Evolutionary conservation across 2,888 invertebrate genomes (phyloP).

Genomic region (Heliconius hortense): DNA sequence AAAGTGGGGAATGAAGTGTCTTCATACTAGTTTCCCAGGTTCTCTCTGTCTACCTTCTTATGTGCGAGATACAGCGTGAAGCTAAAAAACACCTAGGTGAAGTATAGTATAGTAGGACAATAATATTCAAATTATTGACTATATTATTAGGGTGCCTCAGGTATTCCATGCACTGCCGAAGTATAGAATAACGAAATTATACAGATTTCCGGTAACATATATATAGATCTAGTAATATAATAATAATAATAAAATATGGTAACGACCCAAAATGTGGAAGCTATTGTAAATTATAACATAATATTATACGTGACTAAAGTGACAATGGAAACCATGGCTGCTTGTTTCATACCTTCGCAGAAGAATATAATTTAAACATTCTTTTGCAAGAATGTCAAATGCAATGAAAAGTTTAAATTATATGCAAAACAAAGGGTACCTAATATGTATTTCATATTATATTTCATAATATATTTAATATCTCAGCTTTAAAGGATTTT

Average conservation of each 20-base stretch:
- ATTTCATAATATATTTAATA: too few relatives aligned
- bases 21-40: neutral
- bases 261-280: neutral
- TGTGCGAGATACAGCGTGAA: neutral
- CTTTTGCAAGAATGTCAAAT: neutral
- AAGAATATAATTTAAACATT: neutral
- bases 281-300: neutral
- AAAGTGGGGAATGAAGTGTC: neutral
- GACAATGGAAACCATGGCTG: neutral
- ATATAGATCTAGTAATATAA: too few relatives aligned
- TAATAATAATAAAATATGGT: neutral
- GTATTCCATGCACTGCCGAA: too few relatives aligned
- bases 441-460: too few relatives aligned
- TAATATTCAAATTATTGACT: too few relatives aligned
- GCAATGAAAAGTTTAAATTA: neutral
- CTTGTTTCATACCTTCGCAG: neutral
- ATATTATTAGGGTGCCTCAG: too few relatives aligned
- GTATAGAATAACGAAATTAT: too few relatives aligned
- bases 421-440: neutral
- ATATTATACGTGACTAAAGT: slow-evolving; percentile 8
- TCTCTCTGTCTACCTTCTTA: neutral
- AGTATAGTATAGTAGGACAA: too few relatives aligned
- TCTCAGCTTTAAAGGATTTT: too few relatives aligned
- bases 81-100: neutral
- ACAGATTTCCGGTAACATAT: too few relatives aligned